Base-by-base conservation (phyloP, 1,140 invertebrate species). In the Drosophila grimshawi region DNA sequence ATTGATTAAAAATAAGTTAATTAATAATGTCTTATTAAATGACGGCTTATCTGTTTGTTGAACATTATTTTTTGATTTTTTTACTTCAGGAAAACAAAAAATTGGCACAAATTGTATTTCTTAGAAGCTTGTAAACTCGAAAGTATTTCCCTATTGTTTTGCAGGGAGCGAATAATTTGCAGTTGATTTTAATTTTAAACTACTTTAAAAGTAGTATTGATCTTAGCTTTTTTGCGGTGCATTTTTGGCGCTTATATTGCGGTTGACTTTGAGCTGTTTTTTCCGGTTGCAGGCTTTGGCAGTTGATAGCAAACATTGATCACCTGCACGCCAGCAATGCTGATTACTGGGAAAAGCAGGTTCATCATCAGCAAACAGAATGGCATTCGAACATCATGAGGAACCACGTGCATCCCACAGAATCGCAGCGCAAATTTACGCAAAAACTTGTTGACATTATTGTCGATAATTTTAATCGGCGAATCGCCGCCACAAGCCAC, bases 381-480 rank as follows among this genome's bases (percentile, higher is more conserved):
- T 39, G 53, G 52, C 7, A 52, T n/a, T 3, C 43, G 10, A 43
- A n/a, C 2, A n/a, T n/a, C 29, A 39, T 35, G 39, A 35, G 53
- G 19, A 30, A 7, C 46, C 8, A 2, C n/a, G n/a, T 45, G 45
- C 19, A 67, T 46, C 37, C 64, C 64, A 63, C 8, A 43, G 43
- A 49, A 56, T 29, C 30, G 10, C 35, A 43, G 62, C 53, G 51
- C 10, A 68, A 66, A 62, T 71, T 59, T 65, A 74, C 69, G 60
- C 74, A 73, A 69, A 62, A 76, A 76, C 85, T 83, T 88, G 83
- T 83, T 88, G 83, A 88, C 83, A 89, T 83, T 83, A 88, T 83
- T 88, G 85, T 83, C 73, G 80, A 80, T 88, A 80, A 88, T 89
- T 83, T 89, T 74, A 80, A 83, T 69, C 73, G 82, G 62, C 82